A percentile compares a stretch with the other conserved stretches of the same genome.
phyloP scores from a whole-genome alignment of 64 coral and sea anemone species.

The Pachyseris speciosa region DNA sequence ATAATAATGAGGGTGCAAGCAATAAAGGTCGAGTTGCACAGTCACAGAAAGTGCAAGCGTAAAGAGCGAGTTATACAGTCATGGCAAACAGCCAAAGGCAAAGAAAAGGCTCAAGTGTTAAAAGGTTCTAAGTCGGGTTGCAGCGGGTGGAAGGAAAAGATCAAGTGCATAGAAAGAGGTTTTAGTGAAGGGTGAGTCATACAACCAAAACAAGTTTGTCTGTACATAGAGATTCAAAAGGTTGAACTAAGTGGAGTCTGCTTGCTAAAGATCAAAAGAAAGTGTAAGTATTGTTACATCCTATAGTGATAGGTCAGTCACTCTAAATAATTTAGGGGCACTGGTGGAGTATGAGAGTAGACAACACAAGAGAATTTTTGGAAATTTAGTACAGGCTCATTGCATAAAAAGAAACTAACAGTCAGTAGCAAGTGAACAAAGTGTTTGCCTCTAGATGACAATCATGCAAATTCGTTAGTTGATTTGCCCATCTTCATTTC shows the following conservation, averaged over 20 bases:
- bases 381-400: too few relatives aligned
- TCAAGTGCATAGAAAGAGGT: neutral
- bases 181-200: neutral
- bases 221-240: neutral
- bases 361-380: too few relatives aligned
- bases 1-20: neutral
- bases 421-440: too few relatives aligned
- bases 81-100: neutral
- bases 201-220: neutral
- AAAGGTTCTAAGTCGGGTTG: neutral
- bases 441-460: too few relatives aligned
- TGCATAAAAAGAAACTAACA: too few relatives aligned
- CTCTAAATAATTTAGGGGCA: neutral
- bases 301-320: neutral
- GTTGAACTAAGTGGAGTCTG: neutral
- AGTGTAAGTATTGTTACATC: constrained; percentile 10
- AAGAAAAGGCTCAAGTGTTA: constrained; percentile 6
- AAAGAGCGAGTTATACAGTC: neutral
- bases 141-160: too few relatives aligned
- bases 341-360: too few relatives aligned
- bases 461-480: too few relatives aligned
- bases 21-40: neutral
- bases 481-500: too few relatives aligned
- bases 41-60: neutral
- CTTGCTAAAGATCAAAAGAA: neutral